Evolutionary conservation across 2,888 invertebrate species (phyloP), one percentile per base, ranked within the genome.

Genomic region (Gastracanthus pulcherrimus): DNA sequence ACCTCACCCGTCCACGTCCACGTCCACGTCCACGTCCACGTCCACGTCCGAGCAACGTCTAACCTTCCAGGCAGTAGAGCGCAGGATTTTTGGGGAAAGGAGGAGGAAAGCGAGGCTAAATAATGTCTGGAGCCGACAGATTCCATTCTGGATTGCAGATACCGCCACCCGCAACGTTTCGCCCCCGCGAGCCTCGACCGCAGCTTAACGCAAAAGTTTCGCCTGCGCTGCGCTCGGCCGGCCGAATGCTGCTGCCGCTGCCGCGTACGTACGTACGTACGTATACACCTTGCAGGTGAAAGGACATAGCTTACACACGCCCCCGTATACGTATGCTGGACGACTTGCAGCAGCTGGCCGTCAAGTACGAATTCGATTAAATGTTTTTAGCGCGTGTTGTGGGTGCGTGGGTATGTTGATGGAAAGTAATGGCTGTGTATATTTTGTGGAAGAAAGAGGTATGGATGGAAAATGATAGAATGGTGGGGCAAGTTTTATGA

Each of bases 71-170:
- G 1, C 26, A 6, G 4, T 2, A n/a, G 0, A 48, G 48, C 26
- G 55, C 23, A 16, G 51, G 60, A 80, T 80, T 80, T 80, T 80
- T 75, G 74, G 74, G 60, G 23, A 19, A 0, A 67, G 19, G 34
- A 36, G 26, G 48, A 34, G 67, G 45, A 69, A 80, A 41, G 55
- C 76, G 66, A 77, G 84, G 82, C 69, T 81, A 83, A 83, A 86
- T 89, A 89, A 89, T 85, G 90, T 90, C 91, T 91, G 91, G 89
- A 89, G 85, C 90, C 88, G 91, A 91, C 91, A 91, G 91, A 90
- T 91, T 89, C 90, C 89, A 91, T 91, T 91, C 90, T 89, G 87
- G 89, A 89, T 90, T 89, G 90, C 88, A 89, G 89, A 90, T 90
- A 89, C 34, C 29, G 31, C 31, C 60, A 89, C 89, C 88, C 88